Base-by-base conservation (phyloP, 2,888 invertebrate species). In the Smittia sp. region DNA sequence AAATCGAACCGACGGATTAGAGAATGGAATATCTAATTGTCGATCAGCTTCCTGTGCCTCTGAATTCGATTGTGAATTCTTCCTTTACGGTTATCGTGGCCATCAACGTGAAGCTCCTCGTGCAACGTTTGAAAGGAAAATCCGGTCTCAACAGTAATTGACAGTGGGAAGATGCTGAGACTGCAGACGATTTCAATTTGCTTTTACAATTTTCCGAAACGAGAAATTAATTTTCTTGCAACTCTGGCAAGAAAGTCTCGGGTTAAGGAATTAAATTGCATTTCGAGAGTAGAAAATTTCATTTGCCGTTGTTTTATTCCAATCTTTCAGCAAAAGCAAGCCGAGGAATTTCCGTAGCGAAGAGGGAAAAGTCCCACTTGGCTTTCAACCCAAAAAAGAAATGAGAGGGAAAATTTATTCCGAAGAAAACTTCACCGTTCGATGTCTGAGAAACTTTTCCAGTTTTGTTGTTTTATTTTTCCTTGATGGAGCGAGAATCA, bases 1-100 rank as follows among this genome's bases (percentile, higher is more conserved):
- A 9, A 32, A 32, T 3, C n/a, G 11, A n/a, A 46, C 15, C 27
- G 63, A 15, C 22, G 25, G 63, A 27, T 63, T 25, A 63, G 15
- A n/a, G 27, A 63, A 25, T 27, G 15, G 25, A 63, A 63, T 27
- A 63, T 63, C 63, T 25, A 63, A 63, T 63, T 63, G 27, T 63
- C 63, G 63, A 63, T 27, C 22, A 22, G 7, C 15, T 25, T 63
- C 9, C 18, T 54, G 7, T 58, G 2, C 15, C 58, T 22, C 18
- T 22, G 58, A 24, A 58, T 58, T 58, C 58, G 15, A 46, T 13
- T 46, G 15, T 46, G 46, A 15, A 46, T 11, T 46, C 15, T 46
- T 46, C 11, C 46, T 46, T 46, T 46, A 32, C 9, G 9, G 32
- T 32, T 32, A 32, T 32, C 32, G 9, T 46, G 9, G n/a, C 46